Conservation (phyloP, 2,888 invertebrate genomes). For the Agonopterix alstromeriana region DNA sequence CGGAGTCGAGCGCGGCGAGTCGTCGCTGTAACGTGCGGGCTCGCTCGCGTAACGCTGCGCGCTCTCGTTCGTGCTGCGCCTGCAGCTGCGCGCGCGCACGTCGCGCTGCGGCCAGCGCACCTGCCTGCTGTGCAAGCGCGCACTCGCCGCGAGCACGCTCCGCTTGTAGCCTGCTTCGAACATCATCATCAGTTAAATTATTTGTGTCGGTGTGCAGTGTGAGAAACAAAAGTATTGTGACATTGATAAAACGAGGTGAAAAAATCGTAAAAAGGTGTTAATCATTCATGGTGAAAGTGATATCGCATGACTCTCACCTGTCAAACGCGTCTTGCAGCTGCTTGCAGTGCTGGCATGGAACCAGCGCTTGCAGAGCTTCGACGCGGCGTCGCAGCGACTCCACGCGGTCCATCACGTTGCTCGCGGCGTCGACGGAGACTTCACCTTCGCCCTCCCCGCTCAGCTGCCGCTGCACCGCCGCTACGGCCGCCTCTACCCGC, state of each 20-base stretch:
- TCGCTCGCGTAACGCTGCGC: conserved; percentile 80
- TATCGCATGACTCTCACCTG: conserved; percentile 34
- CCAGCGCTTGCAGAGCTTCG: conserved; percentile 67
- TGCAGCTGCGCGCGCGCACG: conserved; percentile 61
- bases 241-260: background rate
- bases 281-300: background rate
- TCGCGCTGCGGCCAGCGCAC: conserved; percentile 60
- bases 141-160: conserved; percentile 59
- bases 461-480: conserved; percentile 53
- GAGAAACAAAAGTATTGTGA: too few relatives aligned
- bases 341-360: conserved; percentile 71
- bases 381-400: conserved; percentile 65
- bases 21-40: conserved; percentile 83
- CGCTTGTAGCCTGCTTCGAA: conserved; percentile 37
- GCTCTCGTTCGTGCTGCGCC: conserved; percentile 74
- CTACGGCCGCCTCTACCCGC: conserved; percentile 66
- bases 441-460: conserved; percentile 16
- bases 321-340: conserved; percentile 73
- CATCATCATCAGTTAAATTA: background rate
- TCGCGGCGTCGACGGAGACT: conserved; percentile 9
- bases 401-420: conserved; percentile 42
- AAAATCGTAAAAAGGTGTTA: background rate
- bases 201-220: too few relatives aligned
- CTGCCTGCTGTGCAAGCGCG: conserved; percentile 59
- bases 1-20: conserved; percentile 85